Evolutionary conservation across 2,888 invertebrate genomes (phyloP), one percentile per base, ranked within the genome.

Genomic region (Leptinotarsa tumamoca): DNA sequence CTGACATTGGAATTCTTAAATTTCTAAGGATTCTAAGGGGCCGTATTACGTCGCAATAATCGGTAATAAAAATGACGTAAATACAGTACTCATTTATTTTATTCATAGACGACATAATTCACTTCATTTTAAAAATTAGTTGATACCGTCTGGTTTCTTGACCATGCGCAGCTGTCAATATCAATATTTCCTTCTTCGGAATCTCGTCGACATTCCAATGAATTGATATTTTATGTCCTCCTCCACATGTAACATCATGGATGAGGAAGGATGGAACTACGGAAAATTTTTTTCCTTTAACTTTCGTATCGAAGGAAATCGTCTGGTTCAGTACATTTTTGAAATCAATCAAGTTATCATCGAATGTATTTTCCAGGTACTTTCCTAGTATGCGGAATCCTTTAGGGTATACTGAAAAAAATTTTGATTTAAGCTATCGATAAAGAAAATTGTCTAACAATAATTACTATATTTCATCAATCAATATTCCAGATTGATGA

Each of bases 71-170:
- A 17, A 52, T 17, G 5, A 17, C 17, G 4, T 17, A 14, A 14
- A 52, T 52, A 14, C 1, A 14, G 13, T 51, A 17, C 3, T 51
- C 4, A 17, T 21, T 23, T 23, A 58, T 58, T 23, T 52, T 27
- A 17, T 52, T 5, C 13, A 33, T 33, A 13, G 7, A 70, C 33
- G 2, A 23, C 1, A 70, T 49, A 23, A 66, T 54, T 68, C 75
- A 74, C 51, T 67, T 66, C 15, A 70, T 23, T 23, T 68, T 61
- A 78, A 83, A 83, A 15, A 72, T 56, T 71, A 83, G 67, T 49
- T 69, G 76, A 69, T 79, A 81, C 10, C 73, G 72, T 63, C 83
- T 76, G 3, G 72, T 69, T 75, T 83, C 83, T 51, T 76, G 73
- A 0, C 73, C 75, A 71, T 83, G 73, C 10, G 77, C 63, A 27